Base-by-base conservation (phyloP, 23 tunicate species). In the Botrylloides violaceus region DNA sequence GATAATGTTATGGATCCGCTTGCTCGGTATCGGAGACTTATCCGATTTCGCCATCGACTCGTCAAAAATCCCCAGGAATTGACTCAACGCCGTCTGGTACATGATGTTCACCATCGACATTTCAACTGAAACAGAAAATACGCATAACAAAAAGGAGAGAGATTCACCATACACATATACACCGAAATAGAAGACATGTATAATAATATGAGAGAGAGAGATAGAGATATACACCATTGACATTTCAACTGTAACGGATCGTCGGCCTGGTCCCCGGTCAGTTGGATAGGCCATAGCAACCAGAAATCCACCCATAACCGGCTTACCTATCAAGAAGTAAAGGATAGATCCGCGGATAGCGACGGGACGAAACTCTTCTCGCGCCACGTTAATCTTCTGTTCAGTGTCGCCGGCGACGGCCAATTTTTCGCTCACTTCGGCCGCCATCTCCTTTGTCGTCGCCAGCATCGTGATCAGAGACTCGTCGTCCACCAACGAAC, bases 301-400 rank as follows among this genome's bases (percentile, higher is more conserved):
- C 55, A 12, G 18, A 12, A 47, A 47, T 47, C 18, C 55, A 18
- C 15, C 18, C 55, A 12, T 12, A 12, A 71, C 48, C 55, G 7
- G 3, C 70, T 63, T 65, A 66, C 80, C 87, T n/a, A 93, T 93
- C 38, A 93, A 61, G 71, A 93, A 93, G 53, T 93, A 93, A 1
- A 93, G 86, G 55, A 85, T 93, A 4, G 95, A 86, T 32, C 98
- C 98, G 21, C 98, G 71, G 29, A 81, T 72, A 15, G 98, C 98
- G 28, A 93, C 98, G 1, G 98, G 88, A 28, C 98, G 72, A 62
- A 86, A 93, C 59, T 93, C 98, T 73, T 93, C 98, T 38, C 98
- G 80, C 39, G 98, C 98, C 0, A 81, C 39, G 78, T 93, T 93
- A 62, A 93, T 93, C 66, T 93, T 86, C 32, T 88, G 78, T 65